These are phyloP conservation scores for Meriones unguiculatus DNA, from an alignment of 2,113 vertebrate genomes.

Conservation along the genomic window DNA sequence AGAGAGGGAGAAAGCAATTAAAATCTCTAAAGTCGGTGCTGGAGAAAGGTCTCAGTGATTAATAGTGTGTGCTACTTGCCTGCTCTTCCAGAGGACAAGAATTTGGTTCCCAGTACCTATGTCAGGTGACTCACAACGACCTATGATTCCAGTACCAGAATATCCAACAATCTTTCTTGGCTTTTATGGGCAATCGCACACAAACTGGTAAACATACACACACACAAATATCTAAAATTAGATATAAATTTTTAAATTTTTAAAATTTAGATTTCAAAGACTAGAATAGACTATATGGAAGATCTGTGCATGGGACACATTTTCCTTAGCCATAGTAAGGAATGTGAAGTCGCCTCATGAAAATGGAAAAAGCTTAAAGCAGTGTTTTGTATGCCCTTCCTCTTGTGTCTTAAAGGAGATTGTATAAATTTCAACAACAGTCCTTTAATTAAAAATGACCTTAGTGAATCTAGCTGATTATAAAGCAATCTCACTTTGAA, in stretches of 20 bases:
- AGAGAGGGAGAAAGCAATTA: not conserved
- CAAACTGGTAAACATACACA: not conserved
- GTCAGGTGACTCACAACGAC: too few species aligned
- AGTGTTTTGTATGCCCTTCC: not conserved
- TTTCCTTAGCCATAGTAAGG: not conserved
- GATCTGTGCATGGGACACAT: not conserved
- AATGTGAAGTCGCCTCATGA: not conserved
- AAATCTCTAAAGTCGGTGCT: slow-evolving; percentile 12
- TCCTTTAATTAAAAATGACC: slow-evolving; percentile 2
- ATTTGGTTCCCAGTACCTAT: not conserved
- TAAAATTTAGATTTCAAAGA: slow-evolving; percentile 42
- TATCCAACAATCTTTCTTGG: not conserved
- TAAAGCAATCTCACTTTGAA: slow-evolving; percentile 33
- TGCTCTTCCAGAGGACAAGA: not conserved
- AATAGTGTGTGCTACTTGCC: not conserved
- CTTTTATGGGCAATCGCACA: not conserved
- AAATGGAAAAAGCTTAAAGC: not conserved
- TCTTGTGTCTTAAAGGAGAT: slow-evolving; percentile 6
- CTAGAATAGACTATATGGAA: not conserved
- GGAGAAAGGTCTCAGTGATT: not conserved
- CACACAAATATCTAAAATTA: not conserved
- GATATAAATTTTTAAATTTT: not conserved
- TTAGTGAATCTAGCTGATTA: not conserved
- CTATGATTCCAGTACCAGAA: not conserved
- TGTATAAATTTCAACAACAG: slow-evolving; percentile 33